Conservation (phyloP, 1,140 invertebrate genomes). For the Neoseiulus cucumeris region DNA sequence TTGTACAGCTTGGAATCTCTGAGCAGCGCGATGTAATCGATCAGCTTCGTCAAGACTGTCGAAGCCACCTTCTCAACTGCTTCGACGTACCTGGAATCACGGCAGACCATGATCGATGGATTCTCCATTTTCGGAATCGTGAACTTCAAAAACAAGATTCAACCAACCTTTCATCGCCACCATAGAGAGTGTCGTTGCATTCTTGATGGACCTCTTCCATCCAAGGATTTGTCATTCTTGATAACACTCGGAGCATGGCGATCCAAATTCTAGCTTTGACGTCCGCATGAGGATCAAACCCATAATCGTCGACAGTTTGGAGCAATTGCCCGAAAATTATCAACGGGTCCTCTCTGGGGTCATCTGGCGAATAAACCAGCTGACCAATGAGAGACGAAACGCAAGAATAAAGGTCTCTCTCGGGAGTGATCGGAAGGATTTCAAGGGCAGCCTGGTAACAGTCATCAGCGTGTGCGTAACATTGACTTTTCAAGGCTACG, state of each 20-base stretch:
- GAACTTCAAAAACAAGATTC: neutral
- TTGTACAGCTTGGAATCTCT: neutral
- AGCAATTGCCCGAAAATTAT: neutral
- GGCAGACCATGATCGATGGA: neutral
- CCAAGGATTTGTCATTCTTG: neutral
- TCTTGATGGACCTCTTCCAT: neutral
- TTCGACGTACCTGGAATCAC: neutral
- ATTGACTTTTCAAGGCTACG: neutral
- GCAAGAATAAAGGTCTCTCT: neutral
- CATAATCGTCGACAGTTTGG: neutral
- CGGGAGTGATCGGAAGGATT: neutral
- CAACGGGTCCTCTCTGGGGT: neutral
- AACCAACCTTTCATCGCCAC: neutral
- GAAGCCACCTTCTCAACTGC: neutral
- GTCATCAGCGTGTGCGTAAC: neutral
- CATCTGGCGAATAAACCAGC: constrained; percentile 1
- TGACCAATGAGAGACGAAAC: neutral
- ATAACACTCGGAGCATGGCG: neutral
- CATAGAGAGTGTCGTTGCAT: neutral
- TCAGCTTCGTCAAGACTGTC: neutral
- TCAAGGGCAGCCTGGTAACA: neutral
- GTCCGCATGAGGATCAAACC: neutral
- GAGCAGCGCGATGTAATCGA: neutral
- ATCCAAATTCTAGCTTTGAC: neutral
- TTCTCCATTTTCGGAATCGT: neutral